Evolutionary conservation across 2,888 invertebrate species (phyloP), one percentile per base, ranked within the genome.

Genomic region (Brassicogethes aeneus): DNA sequence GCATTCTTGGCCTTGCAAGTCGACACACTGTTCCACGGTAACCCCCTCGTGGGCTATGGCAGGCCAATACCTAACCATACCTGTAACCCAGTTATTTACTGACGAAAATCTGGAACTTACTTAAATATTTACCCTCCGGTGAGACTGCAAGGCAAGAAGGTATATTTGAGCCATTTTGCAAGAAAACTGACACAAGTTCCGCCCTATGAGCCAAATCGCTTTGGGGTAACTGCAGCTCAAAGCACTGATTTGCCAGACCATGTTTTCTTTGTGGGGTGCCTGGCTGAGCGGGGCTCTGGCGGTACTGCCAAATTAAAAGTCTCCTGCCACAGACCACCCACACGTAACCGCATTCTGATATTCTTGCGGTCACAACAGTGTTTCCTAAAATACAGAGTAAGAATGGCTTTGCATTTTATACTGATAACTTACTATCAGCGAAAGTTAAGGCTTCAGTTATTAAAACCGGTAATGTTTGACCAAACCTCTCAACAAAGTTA

Each of bases 141-240:
- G 94, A 93, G 1, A 92, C 90, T 12, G 93, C 92, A 53, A 95
- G 79, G 57, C 91, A 91, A 1, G 89, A 83, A 5, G 91, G 88
- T 13, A 57, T 76, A 62, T 76, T 75, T 46, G 75, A 75, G 1
- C 72, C 74, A 34, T 69, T 68, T 2, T 70, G 69, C 10, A 76
- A 71, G 61, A 85, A 87, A 1, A 91, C 78, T 16, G 80, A 78
- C 1, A 89, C 82, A 12, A 92, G 73, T 43, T 91, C 83, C 1
- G 94, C 88, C 57, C 86, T 82, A 64, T 95, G 94, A 0, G 90
- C 88, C 12, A 94, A 74, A 66, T 94, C 94, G 53, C 93, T 93
- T 50, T 92, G 89, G 0, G 94, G 94, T 31, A 95, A 66, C 0
- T 85, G 83, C 10, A 95, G 70, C 62, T 95, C 94, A 29, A 88